Percentiles rank a stretch among this genome's conserved stretches.
phyloP scores from a whole-genome alignment of 2,797 vertebrate species.

The Psittacula derbiana region DNA sequence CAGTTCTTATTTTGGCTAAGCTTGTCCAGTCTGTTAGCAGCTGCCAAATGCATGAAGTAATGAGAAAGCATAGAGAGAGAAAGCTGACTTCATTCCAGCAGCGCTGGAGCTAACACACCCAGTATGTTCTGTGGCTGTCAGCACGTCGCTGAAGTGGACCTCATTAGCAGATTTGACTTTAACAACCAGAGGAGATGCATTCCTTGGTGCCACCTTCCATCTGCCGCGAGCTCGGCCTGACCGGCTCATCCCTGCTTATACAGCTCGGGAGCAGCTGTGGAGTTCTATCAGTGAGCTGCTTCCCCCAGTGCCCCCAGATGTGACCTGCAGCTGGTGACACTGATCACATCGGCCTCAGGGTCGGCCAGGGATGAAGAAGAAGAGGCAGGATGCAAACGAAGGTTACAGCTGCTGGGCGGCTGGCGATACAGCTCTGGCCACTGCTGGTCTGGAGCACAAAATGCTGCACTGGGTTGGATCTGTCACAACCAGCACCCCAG shows the following conservation, averaged over 20 bases:
- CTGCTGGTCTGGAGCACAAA: background rate
- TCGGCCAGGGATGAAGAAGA: background rate
- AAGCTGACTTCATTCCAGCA: constrained; percentile 39
- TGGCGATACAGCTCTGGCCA: background rate
- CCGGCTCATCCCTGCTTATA: accelerated
- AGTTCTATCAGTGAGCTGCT: accelerated
- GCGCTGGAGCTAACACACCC: background rate
- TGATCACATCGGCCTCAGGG: background rate
- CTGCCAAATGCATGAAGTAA: constrained; percentile 59
- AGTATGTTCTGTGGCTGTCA: constrained; percentile 1
- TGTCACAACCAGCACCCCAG: background rate
- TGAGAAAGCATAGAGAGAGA: background rate
- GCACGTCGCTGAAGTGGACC: background rate
- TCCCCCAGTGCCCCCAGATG: background rate
- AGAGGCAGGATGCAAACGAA: background rate
- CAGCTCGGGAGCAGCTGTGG: background rate
- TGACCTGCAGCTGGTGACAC: background rate
- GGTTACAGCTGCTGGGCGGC: background rate
- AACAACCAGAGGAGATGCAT: background rate
- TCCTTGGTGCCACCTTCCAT: background rate
- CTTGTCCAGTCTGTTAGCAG: background rate
- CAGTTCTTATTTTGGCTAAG: constrained; percentile 34
- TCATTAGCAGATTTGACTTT: background rate
- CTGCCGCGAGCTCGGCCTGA: background rate
- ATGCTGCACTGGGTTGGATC: background rate